These are phyloP conservation scores for Vespertilio murinus DNA, from an alignment of 2,797 vertebrate genomes.

Conservation along the genomic window DNA sequence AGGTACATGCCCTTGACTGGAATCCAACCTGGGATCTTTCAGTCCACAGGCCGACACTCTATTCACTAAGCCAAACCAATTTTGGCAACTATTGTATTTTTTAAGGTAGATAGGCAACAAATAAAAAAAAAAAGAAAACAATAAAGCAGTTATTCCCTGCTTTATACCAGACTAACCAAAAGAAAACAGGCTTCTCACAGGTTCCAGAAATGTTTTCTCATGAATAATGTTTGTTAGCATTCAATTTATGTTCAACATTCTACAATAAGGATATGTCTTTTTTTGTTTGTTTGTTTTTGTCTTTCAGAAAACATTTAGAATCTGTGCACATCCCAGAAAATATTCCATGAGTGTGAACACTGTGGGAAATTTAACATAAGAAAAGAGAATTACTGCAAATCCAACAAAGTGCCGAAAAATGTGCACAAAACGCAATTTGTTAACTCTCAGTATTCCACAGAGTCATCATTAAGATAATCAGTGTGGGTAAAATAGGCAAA, in stretches of 20 bases:
- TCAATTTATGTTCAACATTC: slow-evolving; percentile 5
- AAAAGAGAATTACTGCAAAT: background rate
- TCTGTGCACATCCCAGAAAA: background rate
- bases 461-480: slow-evolving; percentile 22
- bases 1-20: too few relatives aligned
- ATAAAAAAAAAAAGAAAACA: background rate
- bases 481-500: background rate
- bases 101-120: background rate
- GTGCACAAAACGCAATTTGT: slow-evolving; percentile 4
- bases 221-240: background rate
- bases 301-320: too few relatives aligned
- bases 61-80: too few relatives aligned
- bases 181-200: background rate
- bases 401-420: background rate
- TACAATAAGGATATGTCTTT: background rate
- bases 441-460: slow-evolving; percentile 18
- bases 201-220: slow-evolving; percentile 9
- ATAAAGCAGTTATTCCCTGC: background rate
- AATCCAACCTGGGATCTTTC: too few relatives aligned
- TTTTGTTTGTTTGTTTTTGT: too few relatives aligned
- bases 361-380: slow-evolving; percentile 10
- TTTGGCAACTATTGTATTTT: slow-evolving; percentile 33
- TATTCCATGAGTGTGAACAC: background rate
- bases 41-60: too few relatives aligned
- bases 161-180: background rate